A percentile compares a stretch with the other conserved stretches of the same genome.
Conservation (phyloP, 2,797 vertebrate genomes). For the Peromyscus melanophrys region DNA sequence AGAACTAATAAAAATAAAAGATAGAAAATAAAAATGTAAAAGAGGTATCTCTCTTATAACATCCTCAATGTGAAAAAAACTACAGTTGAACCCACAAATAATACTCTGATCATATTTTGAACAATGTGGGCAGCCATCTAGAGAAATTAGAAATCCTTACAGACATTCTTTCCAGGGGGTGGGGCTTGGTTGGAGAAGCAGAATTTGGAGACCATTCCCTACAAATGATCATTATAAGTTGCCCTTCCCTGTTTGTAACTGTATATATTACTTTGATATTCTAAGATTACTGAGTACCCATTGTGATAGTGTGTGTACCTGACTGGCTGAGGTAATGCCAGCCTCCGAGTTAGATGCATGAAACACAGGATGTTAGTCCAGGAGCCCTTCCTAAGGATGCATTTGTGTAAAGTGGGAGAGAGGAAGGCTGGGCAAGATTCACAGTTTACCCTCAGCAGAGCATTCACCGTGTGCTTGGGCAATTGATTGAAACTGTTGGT, state of each 20-base stretch:
- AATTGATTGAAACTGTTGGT: constrained; percentile 57
- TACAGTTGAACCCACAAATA: background rate
- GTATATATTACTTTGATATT: background rate
- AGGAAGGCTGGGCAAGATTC: background rate
- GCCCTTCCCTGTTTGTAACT: background rate
- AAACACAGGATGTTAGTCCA: background rate
- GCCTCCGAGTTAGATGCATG: background rate
- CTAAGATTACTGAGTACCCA: background rate
- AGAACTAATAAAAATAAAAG: background rate
- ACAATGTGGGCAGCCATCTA: background rate
- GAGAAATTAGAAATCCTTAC: constrained; percentile 37
- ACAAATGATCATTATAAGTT: background rate
- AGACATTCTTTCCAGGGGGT: background rate
- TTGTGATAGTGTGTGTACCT: background rate
- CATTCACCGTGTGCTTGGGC: constrained; percentile 33
- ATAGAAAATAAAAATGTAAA: background rate
- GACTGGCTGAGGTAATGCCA: background rate
- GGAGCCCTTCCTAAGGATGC: background rate
- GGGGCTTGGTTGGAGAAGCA: background rate
- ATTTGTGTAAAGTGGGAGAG: background rate
- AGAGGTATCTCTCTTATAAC: background rate
- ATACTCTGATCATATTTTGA: background rate
- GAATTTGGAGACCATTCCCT: background rate
- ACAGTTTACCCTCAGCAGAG: background rate
- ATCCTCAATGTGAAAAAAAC: background rate